These are phyloP conservation scores for Oscheius sp. DNA, from an alignment of 2,888 invertebrate species.

Conservation along the genomic window DNA sequence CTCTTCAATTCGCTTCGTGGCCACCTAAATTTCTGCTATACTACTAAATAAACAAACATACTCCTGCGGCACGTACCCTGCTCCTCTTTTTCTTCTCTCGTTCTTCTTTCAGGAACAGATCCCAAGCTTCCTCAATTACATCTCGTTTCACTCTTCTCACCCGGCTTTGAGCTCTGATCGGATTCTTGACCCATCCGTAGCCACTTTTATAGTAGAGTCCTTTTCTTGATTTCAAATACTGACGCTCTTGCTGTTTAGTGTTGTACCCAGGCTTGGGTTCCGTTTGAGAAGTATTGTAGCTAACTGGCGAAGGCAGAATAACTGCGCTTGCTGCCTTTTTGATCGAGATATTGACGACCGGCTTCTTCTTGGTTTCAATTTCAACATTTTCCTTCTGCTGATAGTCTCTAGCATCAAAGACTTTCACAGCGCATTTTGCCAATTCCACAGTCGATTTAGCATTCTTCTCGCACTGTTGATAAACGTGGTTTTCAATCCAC, in stretches of 20 bases:
- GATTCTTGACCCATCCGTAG: conserved; percentile 44
- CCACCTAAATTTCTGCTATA: neutral
- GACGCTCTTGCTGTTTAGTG: neutral
- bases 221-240: conserved; percentile 14
- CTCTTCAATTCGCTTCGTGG: conserved; percentile 13
- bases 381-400: neutral
- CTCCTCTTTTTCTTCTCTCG: conserved; percentile 42
- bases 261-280: neutral
- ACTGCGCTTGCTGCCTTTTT: neutral
- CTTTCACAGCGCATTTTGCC: conserved; percentile 60
- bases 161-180: conserved; percentile 41
- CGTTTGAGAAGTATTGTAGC: neutral
- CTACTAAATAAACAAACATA: neutral
- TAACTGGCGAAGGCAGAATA: neutral
- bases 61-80: conserved; percentile 2
- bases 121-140: conserved; percentile 49
- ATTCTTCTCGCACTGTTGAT: conserved; percentile 58
- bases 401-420: conserved; percentile 43
- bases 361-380: neutral
- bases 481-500: conserved; percentile 58
- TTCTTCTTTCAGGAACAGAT: conserved; percentile 50
- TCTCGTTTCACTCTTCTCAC: conserved; percentile 36
- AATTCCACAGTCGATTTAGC: conserved; percentile 57
- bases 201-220: conserved; percentile 14
- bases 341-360: conserved; percentile 15